Evolutionary conservation across 2,797 vertebrate genomes (phyloP).

Genomic region (Dendrocincla tyrannina): DNA sequence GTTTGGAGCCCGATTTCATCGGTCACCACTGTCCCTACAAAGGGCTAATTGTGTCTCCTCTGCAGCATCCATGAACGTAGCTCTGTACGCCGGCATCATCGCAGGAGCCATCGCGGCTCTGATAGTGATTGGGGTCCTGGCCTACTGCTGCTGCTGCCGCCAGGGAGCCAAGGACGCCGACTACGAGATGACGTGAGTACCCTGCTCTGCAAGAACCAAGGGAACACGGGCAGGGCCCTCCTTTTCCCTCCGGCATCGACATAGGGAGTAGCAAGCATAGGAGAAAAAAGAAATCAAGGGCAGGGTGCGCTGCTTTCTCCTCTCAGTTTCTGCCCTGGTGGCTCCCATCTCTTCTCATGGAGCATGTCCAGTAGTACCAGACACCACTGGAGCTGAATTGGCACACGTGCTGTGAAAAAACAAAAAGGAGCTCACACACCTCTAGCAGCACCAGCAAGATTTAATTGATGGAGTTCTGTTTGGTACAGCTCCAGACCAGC

Average conservation of each 20-base stretch:
- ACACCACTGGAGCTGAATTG: neutral
- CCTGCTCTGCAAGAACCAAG: neutral
- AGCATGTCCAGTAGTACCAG: neutral
- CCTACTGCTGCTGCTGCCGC: constrained; percentile 84
- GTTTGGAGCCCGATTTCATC: neutral
- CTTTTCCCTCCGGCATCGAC: neutral
- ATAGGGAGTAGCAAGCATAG: fast-evolving
- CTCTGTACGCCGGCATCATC: constrained; percentile 80
- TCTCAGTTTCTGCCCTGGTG: neutral
- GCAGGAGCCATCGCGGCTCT: constrained; percentile 79
- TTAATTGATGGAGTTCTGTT: neutral
- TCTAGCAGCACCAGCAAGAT: neutral
- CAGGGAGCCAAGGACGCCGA: constrained; percentile 23
- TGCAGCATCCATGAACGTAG: constrained; percentile 85
- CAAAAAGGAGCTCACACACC: neutral
- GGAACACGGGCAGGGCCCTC: neutral
- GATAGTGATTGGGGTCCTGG: constrained; percentile 76
- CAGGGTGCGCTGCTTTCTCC: neutral
- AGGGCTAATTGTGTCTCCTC: neutral
- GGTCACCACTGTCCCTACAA: neutral
- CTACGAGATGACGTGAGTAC: constrained; percentile 79
- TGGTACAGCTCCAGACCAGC: neutral
- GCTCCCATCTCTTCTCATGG: neutral
- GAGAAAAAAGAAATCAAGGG: neutral
- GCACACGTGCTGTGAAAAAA: neutral